phyloP scores from a whole-genome alignment of 2,797 vertebrate species.

The Hydrolagus colliei region DNA sequence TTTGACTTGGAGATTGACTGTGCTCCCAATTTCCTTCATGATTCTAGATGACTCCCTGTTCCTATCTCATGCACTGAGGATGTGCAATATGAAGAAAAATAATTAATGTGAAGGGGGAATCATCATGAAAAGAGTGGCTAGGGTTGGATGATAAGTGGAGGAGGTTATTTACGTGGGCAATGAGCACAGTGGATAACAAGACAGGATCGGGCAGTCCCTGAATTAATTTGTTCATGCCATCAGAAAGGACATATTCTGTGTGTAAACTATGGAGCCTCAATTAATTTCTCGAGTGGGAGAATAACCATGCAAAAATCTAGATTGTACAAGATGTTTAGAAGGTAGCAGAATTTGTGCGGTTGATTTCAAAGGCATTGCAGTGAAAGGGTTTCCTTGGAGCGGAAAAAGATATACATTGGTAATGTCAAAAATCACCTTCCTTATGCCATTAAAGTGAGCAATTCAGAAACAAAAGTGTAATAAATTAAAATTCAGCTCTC shows the following conservation, averaged over 20 bases:
- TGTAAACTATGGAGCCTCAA: not conserved
- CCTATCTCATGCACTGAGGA: not conserved
- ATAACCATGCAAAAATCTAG: not conserved
- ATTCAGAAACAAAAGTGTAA: slow-evolving; percentile 33
- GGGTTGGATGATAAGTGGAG: too few species aligned
- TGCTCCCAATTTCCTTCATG: not conserved
- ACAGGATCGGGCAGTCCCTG: too few species aligned
- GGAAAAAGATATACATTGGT: not conserved
- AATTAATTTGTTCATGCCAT: too few species aligned
- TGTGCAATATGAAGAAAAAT: too few species aligned
- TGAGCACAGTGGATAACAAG: too few species aligned
- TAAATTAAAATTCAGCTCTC: slow-evolving; percentile 54
- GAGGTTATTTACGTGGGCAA: too few species aligned
- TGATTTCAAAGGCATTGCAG: not conserved
- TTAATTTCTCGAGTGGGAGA: not conserved
- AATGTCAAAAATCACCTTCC: not conserved
- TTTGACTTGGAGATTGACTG: not conserved
- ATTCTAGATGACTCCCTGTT: not conserved
- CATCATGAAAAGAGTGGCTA: too few species aligned
- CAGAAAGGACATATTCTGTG: not conserved
- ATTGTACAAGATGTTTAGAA: not conserved
- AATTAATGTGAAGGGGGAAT: too few species aligned
- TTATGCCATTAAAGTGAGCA: not conserved
- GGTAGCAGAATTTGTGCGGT: not conserved
- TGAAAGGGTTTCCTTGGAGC: not conserved